phyloP scores from a whole-genome alignment of 2,888 invertebrate genomes.

The Hermodice carunculata region DNA sequence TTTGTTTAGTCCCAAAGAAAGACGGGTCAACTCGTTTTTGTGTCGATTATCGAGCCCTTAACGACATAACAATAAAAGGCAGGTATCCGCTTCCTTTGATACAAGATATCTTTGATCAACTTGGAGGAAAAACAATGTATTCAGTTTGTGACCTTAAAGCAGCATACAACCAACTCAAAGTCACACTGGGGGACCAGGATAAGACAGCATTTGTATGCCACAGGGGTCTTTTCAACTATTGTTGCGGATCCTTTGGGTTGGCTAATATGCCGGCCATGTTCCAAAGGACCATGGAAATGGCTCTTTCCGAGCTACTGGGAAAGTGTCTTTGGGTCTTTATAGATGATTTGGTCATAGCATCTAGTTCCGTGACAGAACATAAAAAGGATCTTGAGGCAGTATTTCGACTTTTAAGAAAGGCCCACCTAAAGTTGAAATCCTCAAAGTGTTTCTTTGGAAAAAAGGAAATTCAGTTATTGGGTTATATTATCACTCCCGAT shows the following conservation, averaged over 20 bases:
- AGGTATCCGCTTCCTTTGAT: neutral
- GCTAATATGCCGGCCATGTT: neutral
- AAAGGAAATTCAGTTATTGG: neutral
- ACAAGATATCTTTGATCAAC: neutral
- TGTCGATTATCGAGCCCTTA: neutral
- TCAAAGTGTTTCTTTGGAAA: neutral
- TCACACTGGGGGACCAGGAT: neutral
- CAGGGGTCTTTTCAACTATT: neutral
- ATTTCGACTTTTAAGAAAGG: too few species aligned
- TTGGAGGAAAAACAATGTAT: neutral
- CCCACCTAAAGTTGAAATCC: too few species aligned
- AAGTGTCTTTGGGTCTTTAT: neutral
- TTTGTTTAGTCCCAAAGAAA: too few species aligned
- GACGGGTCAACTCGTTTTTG: too few species aligned
- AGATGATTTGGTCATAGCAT: neutral
- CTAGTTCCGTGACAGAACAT: too few species aligned
- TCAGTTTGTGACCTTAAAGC: neutral
- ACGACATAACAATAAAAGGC: neutral
- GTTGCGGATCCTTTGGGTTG: neutral
- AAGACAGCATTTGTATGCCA: neutral
- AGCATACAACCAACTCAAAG: neutral
- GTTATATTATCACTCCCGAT: neutral
- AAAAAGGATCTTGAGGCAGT: too few species aligned
- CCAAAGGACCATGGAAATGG: neutral
- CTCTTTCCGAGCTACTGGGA: neutral